Percentiles rank a stretch among this genome's conserved stretches.
phyloP scores from a whole-genome alignment of 2,888 invertebrate genomes.

The Lamellibrachia satsuma region DNA sequence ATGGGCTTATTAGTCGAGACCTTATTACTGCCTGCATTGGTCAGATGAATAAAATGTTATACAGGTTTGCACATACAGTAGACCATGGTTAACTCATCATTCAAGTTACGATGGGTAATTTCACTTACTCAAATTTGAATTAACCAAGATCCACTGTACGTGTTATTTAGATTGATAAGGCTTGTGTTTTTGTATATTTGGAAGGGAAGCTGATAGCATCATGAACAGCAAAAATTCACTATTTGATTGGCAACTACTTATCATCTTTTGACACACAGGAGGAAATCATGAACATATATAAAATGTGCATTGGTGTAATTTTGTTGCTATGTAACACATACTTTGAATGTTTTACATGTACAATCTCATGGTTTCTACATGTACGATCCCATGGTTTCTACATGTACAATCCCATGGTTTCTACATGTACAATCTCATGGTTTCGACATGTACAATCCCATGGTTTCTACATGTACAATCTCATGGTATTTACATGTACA shows the following conservation, averaged over 20 bases:
- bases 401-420: not conserved
- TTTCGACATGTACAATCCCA: not conserved
- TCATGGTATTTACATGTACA: not conserved
- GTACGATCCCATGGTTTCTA: not conserved
- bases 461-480: not conserved
- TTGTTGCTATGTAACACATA: not conserved
- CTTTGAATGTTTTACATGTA: not conserved
- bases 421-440: not conserved
- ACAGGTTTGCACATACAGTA: not conserved
- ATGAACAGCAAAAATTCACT: conserved; percentile 5
- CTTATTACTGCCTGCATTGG: not conserved
- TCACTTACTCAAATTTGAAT: not conserved
- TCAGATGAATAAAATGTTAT: not conserved
- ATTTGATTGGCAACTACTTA: not conserved
- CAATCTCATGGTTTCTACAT: not conserved
- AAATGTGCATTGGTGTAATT: not conserved
- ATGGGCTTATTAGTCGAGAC: not conserved
- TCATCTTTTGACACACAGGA: not conserved
- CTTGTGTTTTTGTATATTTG: not conserved
- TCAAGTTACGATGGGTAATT: not conserved
- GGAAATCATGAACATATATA: not conserved
- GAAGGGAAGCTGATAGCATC: not conserved
- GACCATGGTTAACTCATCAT: not conserved
- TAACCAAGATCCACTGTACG: not conserved
- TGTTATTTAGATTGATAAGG: not conserved